These are phyloP conservation scores for Hemicrepidius hirtus DNA, from an alignment of 2,888 invertebrate genomes.

Conservation along the genomic window DNA sequence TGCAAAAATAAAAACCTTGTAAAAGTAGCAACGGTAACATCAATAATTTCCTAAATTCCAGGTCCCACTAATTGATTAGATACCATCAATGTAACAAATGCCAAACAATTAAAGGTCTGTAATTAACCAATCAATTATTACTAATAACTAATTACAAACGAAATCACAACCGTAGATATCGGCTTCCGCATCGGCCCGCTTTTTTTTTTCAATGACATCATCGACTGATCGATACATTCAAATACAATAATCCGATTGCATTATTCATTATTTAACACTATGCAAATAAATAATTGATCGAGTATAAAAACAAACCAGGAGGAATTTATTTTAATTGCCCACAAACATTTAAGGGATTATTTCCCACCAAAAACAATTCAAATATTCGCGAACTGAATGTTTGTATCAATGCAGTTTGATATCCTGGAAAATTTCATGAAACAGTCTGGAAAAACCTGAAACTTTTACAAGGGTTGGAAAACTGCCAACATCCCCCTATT, in stretches of 20 bases:
- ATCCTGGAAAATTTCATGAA: background rate
- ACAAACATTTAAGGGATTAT: too few relatives aligned
- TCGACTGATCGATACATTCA: slow-evolving; percentile 25
- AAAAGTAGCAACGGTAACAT: too few relatives aligned
- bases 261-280: slow-evolving; percentile 22
- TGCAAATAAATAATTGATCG: background rate
- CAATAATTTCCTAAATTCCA: too few relatives aligned
- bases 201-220: slow-evolving; percentile 24
- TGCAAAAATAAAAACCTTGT: too few relatives aligned
- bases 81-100: background rate
- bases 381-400: too few relatives aligned
- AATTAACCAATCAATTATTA: slow-evolving; percentile 2
- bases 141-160: slow-evolving; percentile 21
- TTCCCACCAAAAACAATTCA: too few relatives aligned
- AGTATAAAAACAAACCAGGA: background rate
- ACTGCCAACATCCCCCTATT: too few relatives aligned
- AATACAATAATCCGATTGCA: slow-evolving; percentile 21
- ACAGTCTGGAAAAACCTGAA: background rate
- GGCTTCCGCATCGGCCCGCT: slow-evolving; percentile 16
- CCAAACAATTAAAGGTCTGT: background rate
- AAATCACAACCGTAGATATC: slow-evolving; percentile 25
- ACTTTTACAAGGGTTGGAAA: too few relatives aligned
- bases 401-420: background rate
- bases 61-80: too few relatives aligned
- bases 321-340: too few relatives aligned